Evolutionary conservation across 2,113 vertebrate species (phyloP).

Genomic region (Cyprinodon brontotheroides): DNA sequence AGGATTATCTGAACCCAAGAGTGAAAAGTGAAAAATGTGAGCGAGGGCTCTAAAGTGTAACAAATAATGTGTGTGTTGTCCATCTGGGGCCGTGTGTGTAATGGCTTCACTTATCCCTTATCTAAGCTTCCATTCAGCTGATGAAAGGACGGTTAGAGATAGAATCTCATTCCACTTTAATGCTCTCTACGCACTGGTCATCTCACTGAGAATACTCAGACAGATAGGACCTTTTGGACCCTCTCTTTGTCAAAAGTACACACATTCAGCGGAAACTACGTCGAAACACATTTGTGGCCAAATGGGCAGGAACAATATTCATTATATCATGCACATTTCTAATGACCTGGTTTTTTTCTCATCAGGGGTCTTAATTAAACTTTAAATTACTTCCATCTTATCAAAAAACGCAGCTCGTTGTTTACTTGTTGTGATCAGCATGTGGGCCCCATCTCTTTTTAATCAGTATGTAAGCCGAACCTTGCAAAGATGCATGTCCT

Average conservation of each 20-base stretch:
- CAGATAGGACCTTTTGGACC: neutral
- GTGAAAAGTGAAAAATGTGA: slow-evolving; percentile 3
- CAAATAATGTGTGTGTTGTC: slow-evolving; percentile 9
- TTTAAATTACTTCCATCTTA: slow-evolving; percentile 49
- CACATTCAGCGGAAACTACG: slow-evolving; percentile 23
- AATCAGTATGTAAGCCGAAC: neutral
- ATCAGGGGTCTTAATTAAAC: slow-evolving; percentile 57
- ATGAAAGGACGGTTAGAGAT: slow-evolving; percentile 55
- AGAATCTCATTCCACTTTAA: slow-evolving; percentile 53
- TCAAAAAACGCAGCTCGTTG: neutral
- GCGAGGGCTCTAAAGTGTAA: neutral
- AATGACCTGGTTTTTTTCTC: slow-evolving; percentile 44
- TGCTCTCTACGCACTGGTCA: slow-evolving; percentile 25
- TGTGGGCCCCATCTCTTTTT: neutral
- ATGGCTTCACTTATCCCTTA: slow-evolving; percentile 51
- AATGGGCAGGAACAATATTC: slow-evolving; percentile 32
- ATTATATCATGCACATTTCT: slow-evolving; percentile 33
- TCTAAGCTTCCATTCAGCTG: slow-evolving; percentile 46
- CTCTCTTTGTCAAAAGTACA: slow-evolving; percentile 11
- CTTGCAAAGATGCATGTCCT: neutral
- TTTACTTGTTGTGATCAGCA: neutral
- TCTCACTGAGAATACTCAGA: slow-evolving; percentile 25
- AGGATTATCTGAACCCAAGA: neutral
- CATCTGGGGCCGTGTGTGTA: slow-evolving; percentile 14
- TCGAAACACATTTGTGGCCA: slow-evolving; percentile 17